Conservation (phyloP, 2,888 invertebrate species). For the Hemicrepidius hirtus region DNA sequence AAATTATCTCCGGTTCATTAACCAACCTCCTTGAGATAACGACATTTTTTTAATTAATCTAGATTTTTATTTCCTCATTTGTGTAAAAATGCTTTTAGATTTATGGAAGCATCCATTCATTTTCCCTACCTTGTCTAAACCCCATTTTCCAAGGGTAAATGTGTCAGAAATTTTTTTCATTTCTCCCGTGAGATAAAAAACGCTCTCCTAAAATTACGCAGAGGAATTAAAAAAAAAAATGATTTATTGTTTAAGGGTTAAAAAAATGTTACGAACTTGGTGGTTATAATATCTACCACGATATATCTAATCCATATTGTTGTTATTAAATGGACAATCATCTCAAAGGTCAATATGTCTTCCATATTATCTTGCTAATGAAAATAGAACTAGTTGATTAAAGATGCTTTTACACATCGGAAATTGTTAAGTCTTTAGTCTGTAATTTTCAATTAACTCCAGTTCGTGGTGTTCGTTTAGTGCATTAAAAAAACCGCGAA, state of each 20-base stretch:
- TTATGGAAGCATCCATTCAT: background rate
- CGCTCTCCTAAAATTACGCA: background rate
- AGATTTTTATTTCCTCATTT: background rate
- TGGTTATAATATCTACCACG: background rate
- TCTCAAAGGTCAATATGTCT: slow-evolving; percentile 24
- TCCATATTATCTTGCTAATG: slow-evolving; percentile 3
- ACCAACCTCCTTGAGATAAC: background rate
- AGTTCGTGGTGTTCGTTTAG: too few species aligned
- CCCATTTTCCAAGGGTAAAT: slow-evolving; percentile 6
- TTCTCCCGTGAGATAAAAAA: slow-evolving; percentile 4
- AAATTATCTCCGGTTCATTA: too few species aligned
- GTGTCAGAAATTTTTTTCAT: slow-evolving; percentile 1
- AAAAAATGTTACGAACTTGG: too few species aligned
- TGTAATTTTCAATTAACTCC: too few species aligned
- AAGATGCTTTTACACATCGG: background rate
- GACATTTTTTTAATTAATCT: background rate
- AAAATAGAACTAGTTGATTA: background rate
- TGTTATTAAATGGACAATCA: slow-evolving; percentile 11
- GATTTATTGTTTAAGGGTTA: background rate
- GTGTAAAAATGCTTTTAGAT: background rate
- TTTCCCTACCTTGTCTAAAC: background rate
- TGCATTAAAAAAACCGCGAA: too few species aligned
- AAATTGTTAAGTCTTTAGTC: background rate
- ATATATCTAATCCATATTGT: background rate
- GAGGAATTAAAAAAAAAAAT: background rate